phyloP scores from a whole-genome alignment of 2,888 invertebrate genomes.

The Aphodius granarius region DNA sequence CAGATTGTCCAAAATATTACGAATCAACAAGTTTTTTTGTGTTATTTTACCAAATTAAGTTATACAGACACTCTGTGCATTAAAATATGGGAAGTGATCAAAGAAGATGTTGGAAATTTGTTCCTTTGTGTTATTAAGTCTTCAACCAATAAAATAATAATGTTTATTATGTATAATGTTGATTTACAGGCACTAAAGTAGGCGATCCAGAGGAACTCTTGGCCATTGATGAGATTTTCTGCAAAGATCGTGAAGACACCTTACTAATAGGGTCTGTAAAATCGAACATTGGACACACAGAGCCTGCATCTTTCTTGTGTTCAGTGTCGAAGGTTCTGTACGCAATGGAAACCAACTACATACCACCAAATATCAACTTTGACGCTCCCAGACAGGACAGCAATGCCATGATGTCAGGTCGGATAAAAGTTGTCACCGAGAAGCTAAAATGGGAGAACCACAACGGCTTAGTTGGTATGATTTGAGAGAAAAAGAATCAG shows the following conservation, averaged over 20 bases:
- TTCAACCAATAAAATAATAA: too few species aligned
- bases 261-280: slow-evolving; percentile 89
- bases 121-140: too few species aligned
- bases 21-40: too few species aligned
- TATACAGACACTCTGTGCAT: too few species aligned
- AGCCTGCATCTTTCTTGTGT: slow-evolving; percentile 82
- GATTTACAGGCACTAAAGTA: slow-evolving; percentile 59
- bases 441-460: slow-evolving; percentile 63
- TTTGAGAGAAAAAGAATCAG: too few species aligned
- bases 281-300: slow-evolving; percentile 92
- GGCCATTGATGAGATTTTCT: slow-evolving; percentile 80
- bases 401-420: slow-evolving; percentile 63
- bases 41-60: too few species aligned
- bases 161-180: background rate
- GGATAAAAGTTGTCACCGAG: slow-evolving; percentile 73
- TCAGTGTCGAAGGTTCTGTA: slow-evolving; percentile 73
- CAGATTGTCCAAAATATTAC: too few species aligned
- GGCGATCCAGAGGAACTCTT: slow-evolving; percentile 92
- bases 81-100: too few species aligned
- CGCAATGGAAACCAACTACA: slow-evolving; percentile 75
- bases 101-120: too few species aligned
- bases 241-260: slow-evolving; percentile 72
- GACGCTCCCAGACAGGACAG: slow-evolving; percentile 55
- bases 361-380: slow-evolving; percentile 88
- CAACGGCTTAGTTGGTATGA: slow-evolving; percentile 74